These are phyloP conservation scores for Delia radicum DNA, from an alignment of 1,140 invertebrate species.

Conservation along the genomic window DNA sequence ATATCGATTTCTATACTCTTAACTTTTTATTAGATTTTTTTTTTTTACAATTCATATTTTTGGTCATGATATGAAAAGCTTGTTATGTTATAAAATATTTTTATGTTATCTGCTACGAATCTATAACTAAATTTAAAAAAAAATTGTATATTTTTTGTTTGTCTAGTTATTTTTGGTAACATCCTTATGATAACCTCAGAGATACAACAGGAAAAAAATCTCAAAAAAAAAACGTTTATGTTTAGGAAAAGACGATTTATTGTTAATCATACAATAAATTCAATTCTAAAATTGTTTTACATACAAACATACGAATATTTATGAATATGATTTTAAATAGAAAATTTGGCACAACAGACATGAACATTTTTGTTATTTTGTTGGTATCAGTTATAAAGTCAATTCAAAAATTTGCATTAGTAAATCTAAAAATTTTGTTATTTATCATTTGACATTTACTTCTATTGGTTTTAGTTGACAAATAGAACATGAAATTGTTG, in stretches of 20 bases:
- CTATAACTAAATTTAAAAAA: slow-evolving; percentile 10
- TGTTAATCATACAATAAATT: slow-evolving; percentile 12
- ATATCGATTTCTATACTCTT: slow-evolving; percentile 4
- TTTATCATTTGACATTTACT: neutral
- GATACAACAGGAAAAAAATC: neutral
- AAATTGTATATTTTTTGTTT: neutral
- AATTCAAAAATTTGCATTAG: no score
- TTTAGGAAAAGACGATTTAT: slow-evolving; percentile 14
- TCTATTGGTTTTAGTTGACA: neutral
- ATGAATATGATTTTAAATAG: neutral
- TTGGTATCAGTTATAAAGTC: no score
- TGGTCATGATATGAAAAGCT: slow-evolving; percentile 14
- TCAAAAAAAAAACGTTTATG: neutral
- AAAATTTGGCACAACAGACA: neutral
- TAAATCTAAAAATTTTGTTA: neutral
- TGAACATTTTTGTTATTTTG: neutral
- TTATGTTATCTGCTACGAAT: neutral
- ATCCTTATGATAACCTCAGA: neutral
- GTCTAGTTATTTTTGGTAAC: neutral
- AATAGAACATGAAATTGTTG: neutral
- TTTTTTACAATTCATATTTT: neutral
- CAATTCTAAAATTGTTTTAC: neutral
- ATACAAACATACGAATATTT: neutral
- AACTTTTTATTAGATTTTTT: neutral
- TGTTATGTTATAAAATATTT: neutral